A percentile compares a stretch with the other conserved stretches of the same genome.
Conservation (phyloP, 2,113 vertebrate species). For the Coturnix japonica region DNA sequence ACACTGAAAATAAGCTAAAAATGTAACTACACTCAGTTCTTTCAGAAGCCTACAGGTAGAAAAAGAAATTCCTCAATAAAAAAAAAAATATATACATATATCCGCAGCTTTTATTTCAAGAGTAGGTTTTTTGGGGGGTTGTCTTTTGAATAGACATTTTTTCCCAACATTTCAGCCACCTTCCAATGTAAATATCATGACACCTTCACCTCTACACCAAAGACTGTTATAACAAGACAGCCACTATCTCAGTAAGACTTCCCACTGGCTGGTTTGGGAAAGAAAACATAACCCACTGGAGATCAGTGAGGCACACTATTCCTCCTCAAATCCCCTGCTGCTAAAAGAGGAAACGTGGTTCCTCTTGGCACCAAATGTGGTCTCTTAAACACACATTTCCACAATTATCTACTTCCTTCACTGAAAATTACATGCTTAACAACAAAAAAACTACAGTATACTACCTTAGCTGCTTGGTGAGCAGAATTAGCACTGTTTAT, state of each 20-base stretch:
- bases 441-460: not conserved
- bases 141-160: not conserved
- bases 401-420: not conserved
- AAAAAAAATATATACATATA: not conserved
- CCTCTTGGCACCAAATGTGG: not conserved
- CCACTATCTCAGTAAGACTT: not conserved
- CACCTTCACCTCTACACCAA: not conserved
- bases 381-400: not conserved
- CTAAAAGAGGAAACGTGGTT: not conserved
- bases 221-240: not conserved
- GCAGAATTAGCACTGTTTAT: not conserved
- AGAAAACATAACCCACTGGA: accelerated
- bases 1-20: not conserved
- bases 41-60: not conserved
- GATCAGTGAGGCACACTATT: not conserved
- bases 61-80: not conserved
- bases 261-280: not conserved
- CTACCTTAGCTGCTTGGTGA: not conserved
- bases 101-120: not conserved
- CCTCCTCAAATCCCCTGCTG: not conserved
- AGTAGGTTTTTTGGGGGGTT: not conserved
- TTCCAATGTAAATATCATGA: not conserved
- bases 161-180: not conserved
- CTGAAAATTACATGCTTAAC: not conserved
- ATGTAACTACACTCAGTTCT: not conserved